A percentile compares a stretch with the other conserved stretches of the same genome.
phyloP scores from a whole-genome alignment of 2,113 vertebrate genomes.

The Indri indri region DNA sequence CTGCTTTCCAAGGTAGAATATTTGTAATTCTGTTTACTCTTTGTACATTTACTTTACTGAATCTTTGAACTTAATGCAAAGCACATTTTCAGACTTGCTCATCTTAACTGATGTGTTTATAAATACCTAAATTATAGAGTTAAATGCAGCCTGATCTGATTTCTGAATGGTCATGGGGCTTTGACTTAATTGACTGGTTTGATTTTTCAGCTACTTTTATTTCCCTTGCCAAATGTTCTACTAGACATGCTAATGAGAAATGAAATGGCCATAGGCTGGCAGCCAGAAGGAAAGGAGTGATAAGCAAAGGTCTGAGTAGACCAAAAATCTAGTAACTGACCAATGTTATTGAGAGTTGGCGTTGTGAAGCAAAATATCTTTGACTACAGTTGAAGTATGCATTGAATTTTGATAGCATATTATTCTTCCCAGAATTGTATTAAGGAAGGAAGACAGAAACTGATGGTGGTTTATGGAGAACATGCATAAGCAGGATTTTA shows the following conservation, averaged over 20 bases:
- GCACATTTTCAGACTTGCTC: constrained; percentile 59
- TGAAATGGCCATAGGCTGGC: constrained; percentile 39
- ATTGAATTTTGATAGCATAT: background rate
- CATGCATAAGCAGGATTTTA: background rate
- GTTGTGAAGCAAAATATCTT: background rate
- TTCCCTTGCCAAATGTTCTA: constrained; percentile 64
- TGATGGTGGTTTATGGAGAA: background rate
- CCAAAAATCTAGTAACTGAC: background rate
- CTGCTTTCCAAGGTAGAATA: constrained; percentile 42
- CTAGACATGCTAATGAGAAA: constrained; percentile 65
- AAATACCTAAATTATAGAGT: constrained; percentile 70
- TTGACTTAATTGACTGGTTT: constrained; percentile 69
- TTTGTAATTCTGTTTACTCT: constrained; percentile 56
- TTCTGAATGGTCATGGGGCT: constrained; percentile 66
- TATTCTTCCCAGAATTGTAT: background rate
- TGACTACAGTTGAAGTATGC: background rate
- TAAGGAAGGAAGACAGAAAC: background rate
- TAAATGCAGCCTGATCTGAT: constrained; percentile 62
- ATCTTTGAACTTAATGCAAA: constrained; percentile 73
- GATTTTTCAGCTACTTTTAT: constrained; percentile 74
- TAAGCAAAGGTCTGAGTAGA: background rate
- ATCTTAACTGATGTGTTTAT: constrained; percentile 67
- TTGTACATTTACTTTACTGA: constrained; percentile 43
- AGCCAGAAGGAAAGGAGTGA: constrained; percentile 34
- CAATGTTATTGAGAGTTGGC: background rate